Evolutionary conservation across 2,888 invertebrate species (phyloP), one percentile per base, ranked within the genome.

Genomic region (Danaus chrysippus): DNA sequence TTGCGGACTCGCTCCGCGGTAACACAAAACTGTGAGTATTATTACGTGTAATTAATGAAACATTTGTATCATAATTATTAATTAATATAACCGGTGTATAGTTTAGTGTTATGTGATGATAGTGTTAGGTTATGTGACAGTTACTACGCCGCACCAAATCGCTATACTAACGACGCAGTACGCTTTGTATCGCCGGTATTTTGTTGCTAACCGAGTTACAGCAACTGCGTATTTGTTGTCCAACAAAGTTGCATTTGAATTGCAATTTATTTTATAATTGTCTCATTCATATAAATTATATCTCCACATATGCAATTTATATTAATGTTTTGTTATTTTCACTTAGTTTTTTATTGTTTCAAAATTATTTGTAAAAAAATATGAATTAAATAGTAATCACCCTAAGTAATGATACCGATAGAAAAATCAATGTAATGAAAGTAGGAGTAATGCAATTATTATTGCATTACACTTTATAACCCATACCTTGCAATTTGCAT

Each of bases 131-230:
- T 84, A 83, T 70, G 65, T 81, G 84, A 77, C 77, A 81, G 81
- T 84, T 83, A 87, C 81, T 89, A 83, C 89, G 88, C 75, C 85
- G 85, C 76, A 82, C 64, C 71, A 76, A 81, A 78, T 80, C 77
- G 73, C 77, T 73, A 81, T 75, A 79, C 68, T 69, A 70, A 79
- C 87, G 88, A 83, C 88, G 89, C 86, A 89, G 83, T 88, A 82
- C 65, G 71, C 70, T 79, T 72, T 69, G 74, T 81, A 79, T 70
- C 70, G 79, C 76, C 83, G 85, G 85, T 73, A 74, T 81, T 84
- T 82, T 83, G 89, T 90, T 89, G 85, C 89, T 86, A 89, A 82
- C 82, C 76, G 82, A 75, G 79, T 71, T 75, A 74, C 78, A 71
- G 70, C 69, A 76, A 86, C 83, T 88, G 87, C 89, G 87, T 87